phyloP scores from a whole-genome alignment of 2,113 vertebrate species.

The Scomber colias region DNA sequence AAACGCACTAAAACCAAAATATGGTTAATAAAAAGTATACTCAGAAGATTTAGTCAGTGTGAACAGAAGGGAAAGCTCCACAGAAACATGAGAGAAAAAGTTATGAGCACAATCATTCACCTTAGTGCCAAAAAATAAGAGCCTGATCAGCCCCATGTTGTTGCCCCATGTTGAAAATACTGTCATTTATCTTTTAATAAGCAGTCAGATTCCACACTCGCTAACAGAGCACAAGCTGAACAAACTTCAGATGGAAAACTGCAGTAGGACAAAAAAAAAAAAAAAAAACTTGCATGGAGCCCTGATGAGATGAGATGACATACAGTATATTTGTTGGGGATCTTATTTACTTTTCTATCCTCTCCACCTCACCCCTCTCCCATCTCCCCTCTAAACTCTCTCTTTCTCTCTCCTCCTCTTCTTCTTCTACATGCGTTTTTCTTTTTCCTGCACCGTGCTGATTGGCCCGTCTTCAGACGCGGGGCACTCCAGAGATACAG shows the following conservation, averaged over 20 bases:
- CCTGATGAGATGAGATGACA: conserved; percentile 30
- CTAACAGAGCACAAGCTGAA: conserved; percentile 37
- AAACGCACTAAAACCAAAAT: neutral
- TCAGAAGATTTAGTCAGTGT: neutral
- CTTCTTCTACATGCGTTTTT: conserved; percentile 37
- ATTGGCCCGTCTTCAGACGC: conserved; percentile 87
- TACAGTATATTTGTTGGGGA: conserved; percentile 31
- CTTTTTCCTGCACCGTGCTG: conserved; percentile 83
- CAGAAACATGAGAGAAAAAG: conserved; percentile 5
- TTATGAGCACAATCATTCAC: neutral
- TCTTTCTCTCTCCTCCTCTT: neutral
- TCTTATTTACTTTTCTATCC: conserved; percentile 26
- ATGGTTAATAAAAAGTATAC: neutral
- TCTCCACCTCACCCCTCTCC: conserved; percentile 27
- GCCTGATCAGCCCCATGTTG: conserved; percentile 16
- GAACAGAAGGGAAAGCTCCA: neutral
- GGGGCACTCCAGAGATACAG: conserved; percentile 92
- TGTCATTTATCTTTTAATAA: conserved; percentile 51
- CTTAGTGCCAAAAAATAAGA: neutral
- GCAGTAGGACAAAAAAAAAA: conserved; percentile 5
- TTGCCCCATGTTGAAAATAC: conserved; percentile 21
- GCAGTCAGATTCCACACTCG: conserved; percentile 35
- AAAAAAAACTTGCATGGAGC: conserved; percentile 24
- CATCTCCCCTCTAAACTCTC: neutral
- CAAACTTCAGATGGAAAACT: conserved; percentile 46